Evolutionary conservation across 2,888 invertebrate genomes (phyloP).

Genomic region (Diarsia dahlii): DNA sequence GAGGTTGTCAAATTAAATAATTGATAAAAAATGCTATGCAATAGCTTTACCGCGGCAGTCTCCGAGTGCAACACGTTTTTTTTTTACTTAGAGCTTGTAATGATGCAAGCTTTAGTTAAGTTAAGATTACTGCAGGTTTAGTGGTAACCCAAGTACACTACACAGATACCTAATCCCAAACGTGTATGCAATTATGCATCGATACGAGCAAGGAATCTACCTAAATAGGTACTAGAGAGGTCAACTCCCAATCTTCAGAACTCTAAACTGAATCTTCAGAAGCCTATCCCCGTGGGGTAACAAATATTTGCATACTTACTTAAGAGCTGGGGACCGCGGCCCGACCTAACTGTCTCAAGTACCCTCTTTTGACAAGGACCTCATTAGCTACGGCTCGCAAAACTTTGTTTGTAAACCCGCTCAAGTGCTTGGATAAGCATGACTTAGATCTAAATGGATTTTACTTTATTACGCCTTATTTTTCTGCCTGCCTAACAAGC

Average conservation of each 20-base stretch:
- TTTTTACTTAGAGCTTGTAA: too few relatives aligned
- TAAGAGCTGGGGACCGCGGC: slow-evolving; percentile 57
- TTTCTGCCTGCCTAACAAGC: slow-evolving; percentile 18
- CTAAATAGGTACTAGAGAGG: slow-evolving; percentile 18
- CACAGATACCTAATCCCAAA: not conserved
- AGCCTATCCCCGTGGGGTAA: slow-evolving; percentile 42
- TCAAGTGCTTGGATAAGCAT: slow-evolving; percentile 49
- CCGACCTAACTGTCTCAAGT: slow-evolving; percentile 68
- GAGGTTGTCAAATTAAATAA: too few relatives aligned
- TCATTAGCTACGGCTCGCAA: slow-evolving; percentile 71
- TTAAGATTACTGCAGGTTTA: too few relatives aligned
- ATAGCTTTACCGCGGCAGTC: too few relatives aligned
- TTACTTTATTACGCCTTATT: slow-evolving; percentile 39
- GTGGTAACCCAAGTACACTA: not conserved
- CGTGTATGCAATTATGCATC: not conserved
- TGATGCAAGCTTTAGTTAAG: too few relatives aligned
- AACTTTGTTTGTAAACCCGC: slow-evolving; percentile 51
- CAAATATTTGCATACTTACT: slow-evolving; percentile 69
- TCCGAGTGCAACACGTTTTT: too few relatives aligned
- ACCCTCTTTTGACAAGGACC: slow-evolving; percentile 45
- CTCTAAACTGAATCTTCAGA: slow-evolving; percentile 39
- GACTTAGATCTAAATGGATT: slow-evolving; percentile 57
- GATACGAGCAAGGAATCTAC: not conserved
- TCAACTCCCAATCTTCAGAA: not conserved
- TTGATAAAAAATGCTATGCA: too few relatives aligned